Evolutionary conservation across 2,888 invertebrate genomes (phyloP).

Genomic region (Selenia dentaria): DNA sequence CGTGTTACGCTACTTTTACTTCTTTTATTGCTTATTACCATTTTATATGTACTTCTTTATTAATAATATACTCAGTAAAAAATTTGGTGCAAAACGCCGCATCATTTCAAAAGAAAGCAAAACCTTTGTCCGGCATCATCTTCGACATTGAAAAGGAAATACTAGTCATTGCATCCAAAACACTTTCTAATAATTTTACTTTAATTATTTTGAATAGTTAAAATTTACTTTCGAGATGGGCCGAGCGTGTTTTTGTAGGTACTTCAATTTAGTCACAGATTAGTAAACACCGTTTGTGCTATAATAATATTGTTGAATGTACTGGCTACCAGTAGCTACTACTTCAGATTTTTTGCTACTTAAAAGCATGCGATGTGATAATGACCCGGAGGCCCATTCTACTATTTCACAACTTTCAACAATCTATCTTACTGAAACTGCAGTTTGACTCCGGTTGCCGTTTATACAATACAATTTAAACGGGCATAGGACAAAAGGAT

Average conservation of each 20-base stretch:
- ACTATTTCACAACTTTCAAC: too few species aligned
- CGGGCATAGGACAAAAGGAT: too few species aligned
- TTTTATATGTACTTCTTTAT: constrained; percentile 1
- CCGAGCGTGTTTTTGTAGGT: constrained; percentile 1
- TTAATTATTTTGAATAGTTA: constrained; percentile 19
- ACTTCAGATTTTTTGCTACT: too few species aligned
- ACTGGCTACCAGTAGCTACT: too few species aligned
- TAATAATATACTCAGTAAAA: constrained; percentile 9
- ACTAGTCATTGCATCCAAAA: constrained; percentile 28
- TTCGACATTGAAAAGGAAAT: constrained; percentile 24
- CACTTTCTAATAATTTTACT: constrained; percentile 33
- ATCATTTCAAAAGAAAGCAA: constrained; percentile 33
- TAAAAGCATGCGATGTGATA: too few species aligned
- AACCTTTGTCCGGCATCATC: constrained; percentile 21
- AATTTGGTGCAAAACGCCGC: constrained; percentile 20
- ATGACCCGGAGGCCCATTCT: too few species aligned
- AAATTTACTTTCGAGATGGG: constrained; percentile 25
- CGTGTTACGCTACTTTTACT: constrained; percentile 15
- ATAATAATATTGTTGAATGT: too few species aligned
- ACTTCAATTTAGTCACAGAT: background rate
- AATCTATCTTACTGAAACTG: too few species aligned
- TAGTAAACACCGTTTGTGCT: too few species aligned
- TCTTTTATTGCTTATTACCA: constrained; percentile 9
- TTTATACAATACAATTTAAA: too few species aligned
- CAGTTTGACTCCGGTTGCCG: too few species aligned